Conservation (phyloP, 2,888 invertebrate species). For the Megalurothrips usitatus region DNA sequence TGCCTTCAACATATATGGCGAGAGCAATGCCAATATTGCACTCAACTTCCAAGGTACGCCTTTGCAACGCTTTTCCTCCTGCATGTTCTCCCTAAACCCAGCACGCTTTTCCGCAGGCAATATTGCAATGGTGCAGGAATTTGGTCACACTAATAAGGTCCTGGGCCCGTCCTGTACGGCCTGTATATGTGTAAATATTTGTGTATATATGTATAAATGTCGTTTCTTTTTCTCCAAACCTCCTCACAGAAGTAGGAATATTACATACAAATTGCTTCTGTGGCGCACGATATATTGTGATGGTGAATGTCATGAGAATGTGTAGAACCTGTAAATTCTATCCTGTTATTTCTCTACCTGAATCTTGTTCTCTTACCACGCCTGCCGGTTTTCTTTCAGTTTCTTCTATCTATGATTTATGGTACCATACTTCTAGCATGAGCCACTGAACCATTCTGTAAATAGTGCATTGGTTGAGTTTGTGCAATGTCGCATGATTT, state of each 20-base stretch:
- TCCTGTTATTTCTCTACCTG: not conserved
- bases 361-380: not conserved
- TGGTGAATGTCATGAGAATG: constrained; percentile 13
- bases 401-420: not conserved
- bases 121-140: constrained; percentile 21
- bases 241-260: constrained; percentile 22
- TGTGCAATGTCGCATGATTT: constrained; percentile 19
- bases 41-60: constrained; percentile 96
- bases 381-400: constrained; percentile 5
- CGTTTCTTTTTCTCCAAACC: not conserved
- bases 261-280: not conserved
- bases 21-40: constrained; percentile 99
- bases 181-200: constrained; percentile 12
- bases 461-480: constrained; percentile 19
- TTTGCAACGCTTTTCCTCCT: constrained; percentile 24
- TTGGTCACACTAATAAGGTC: constrained; percentile 26
- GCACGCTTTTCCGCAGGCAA: constrained; percentile 24
- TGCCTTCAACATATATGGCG: constrained; percentile 96
- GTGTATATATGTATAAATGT: constrained; percentile 5
- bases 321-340: not conserved
- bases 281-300: constrained; percentile 8
- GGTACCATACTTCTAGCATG: constrained; percentile 16
- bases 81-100: constrained; percentile 9
- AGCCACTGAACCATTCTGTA: constrained; percentile 26
- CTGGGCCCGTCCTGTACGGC: not conserved